Evolutionary conservation across 2,797 vertebrate genomes (phyloP).

Genomic region (Stomatorhinus walkeri): DNA sequence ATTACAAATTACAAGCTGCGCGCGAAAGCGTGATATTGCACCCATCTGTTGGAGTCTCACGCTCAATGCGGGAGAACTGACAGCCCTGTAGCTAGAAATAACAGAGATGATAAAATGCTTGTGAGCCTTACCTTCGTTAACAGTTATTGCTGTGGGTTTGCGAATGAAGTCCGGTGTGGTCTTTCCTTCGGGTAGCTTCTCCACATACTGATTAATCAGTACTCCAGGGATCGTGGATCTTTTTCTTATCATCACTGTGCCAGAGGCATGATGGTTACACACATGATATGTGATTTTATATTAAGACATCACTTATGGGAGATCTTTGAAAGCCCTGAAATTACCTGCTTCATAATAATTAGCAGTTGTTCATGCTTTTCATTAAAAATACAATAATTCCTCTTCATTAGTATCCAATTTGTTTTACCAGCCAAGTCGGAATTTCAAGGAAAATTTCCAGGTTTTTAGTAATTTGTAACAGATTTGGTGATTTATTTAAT

Average conservation of each 20-base stretch:
- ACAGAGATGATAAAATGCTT: not conserved
- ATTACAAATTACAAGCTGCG: not conserved
- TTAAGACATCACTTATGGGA: not conserved
- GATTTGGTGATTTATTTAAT: not conserved
- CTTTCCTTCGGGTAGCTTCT: slow-evolving; percentile 66
- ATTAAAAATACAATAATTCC: not conserved
- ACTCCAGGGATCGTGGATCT: slow-evolving; percentile 70
- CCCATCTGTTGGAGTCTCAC: not conserved
- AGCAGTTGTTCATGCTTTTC: not conserved
- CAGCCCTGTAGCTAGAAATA: not conserved
- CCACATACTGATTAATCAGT: slow-evolving; percentile 65
- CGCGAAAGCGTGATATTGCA: not conserved
- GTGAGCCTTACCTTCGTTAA: slow-evolving; percentile 64
- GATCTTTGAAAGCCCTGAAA: not conserved
- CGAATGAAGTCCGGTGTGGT: slow-evolving; percentile 70
- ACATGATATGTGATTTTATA: not conserved
- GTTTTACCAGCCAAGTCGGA: not conserved
- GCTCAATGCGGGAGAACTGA: not conserved
- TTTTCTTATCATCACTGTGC: slow-evolving; percentile 32
- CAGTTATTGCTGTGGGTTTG: slow-evolving; percentile 72
- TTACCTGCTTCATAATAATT: not conserved
- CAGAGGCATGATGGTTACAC: not conserved
- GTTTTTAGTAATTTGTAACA: not conserved
- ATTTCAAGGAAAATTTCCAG: not conserved
- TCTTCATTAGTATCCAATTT: not conserved